Conservation (phyloP, 2,888 invertebrate genomes). For the Cremastinae sp. region DNA sequence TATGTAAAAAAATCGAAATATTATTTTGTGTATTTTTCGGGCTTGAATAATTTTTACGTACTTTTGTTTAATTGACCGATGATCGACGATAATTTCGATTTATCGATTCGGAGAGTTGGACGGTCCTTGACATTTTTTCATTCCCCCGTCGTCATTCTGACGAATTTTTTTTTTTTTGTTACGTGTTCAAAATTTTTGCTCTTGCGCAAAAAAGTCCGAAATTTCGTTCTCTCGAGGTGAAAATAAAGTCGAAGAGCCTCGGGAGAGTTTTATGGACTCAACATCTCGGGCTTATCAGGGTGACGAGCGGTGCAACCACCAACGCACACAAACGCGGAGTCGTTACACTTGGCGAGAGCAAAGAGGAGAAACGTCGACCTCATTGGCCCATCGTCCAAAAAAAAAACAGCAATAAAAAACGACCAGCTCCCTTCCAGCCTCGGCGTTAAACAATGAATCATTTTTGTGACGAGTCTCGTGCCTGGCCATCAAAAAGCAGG, state of each 20-base stretch:
- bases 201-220: slow-evolving; percentile 44
- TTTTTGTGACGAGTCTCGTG: slow-evolving; percentile 33
- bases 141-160: too few relatives aligned
- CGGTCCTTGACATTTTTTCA: slow-evolving; percentile 17
- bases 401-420: slow-evolving; percentile 24
- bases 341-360: slow-evolving; percentile 24
- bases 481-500: slow-evolving; percentile 33
- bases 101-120: slow-evolving; percentile 2
- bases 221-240: slow-evolving; percentile 35
- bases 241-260: slow-evolving; percentile 47
- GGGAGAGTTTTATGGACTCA: slow-evolving; percentile 56
- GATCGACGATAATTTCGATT: neutral
- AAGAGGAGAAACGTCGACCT: slow-evolving; percentile 48
- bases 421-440: slow-evolving; percentile 16
- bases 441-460: slow-evolving; percentile 60
- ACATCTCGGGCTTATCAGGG: slow-evolving; percentile 53
- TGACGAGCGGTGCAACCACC: slow-evolving; percentile 54
- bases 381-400: slow-evolving; percentile 53
- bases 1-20: too few relatives aligned
- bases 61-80: neutral
- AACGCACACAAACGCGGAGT: slow-evolving; percentile 33
- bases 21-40: neutral
- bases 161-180: slow-evolving; percentile 10
- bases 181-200: neutral
- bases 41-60: neutral